These are phyloP conservation scores for Carduelis carduelis DNA, from an alignment of 2,797 vertebrate species.

Conservation along the genomic window DNA sequence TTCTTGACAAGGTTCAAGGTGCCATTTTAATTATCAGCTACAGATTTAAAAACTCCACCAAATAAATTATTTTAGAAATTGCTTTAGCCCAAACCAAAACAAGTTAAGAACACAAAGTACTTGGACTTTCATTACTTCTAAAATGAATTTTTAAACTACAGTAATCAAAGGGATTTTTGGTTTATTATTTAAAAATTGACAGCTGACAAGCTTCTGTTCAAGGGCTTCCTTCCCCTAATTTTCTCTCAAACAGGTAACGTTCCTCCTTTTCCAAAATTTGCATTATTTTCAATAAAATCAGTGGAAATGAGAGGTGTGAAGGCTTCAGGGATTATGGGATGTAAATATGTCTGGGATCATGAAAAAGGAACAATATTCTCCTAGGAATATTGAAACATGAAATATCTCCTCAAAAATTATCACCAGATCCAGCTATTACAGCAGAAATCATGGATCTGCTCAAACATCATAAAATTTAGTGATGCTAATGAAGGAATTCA, in stretches of 20 bases:
- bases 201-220: background rate
- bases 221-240: background rate
- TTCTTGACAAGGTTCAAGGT: background rate
- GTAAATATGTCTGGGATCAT: background rate
- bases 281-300: background rate
- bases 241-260: background rate
- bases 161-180: background rate
- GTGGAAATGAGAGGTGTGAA: background rate
- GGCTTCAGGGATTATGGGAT: accelerated
- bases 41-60: background rate
- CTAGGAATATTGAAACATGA: background rate
- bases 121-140: background rate
- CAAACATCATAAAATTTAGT: background rate
- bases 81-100: background rate
- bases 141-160: background rate
- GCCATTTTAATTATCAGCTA: background rate
- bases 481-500: background rate
- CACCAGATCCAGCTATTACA: background rate
- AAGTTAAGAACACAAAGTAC: background rate
- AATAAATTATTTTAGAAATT: background rate
- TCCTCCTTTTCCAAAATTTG: background rate
- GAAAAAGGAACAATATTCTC: background rate
- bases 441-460: background rate
- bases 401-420: background rate
- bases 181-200: background rate